Evolutionary conservation across 2,797 vertebrate genomes (phyloP), one percentile per base, ranked within the genome.

Genomic region (Meriones psammophilus): DNA sequence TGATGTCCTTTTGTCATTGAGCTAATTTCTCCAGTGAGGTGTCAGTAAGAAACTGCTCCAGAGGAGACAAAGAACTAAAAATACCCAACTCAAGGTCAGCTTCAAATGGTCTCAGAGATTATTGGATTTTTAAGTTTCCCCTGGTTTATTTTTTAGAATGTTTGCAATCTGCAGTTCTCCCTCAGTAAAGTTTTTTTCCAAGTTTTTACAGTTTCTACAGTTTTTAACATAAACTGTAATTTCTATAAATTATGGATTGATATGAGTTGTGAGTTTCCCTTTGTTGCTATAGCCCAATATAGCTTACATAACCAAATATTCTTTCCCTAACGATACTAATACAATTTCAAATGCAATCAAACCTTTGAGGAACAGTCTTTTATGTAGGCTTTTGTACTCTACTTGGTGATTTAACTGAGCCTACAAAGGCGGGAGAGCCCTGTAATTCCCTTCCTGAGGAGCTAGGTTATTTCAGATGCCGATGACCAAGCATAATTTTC

Each of bases 331-430:
- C 42, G 36, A 83, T 83, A 64, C 17, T 33, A 46, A 64, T 83
- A 42, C 15, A 64, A 83, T 83, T 83, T 83, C 60, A 42, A 42
- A 64, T 64, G 26, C 36, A 62, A 92, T 96, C 94, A 92, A 80
- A 42, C 4, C 60, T 92, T 77, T 71, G 20, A 71, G 3, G 14
- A n/a, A 30, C 15, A 26, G 64, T 77, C 30, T 87, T 92, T 54
- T 89, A 84, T 56, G 36, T 76, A 77, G n/a, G 76, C 22, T 78
- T 89, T 92, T 36, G 58, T 91, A 30, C 54, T 54, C 85, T 62
- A n/a, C 69, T 89, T 1, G 58, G 68, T 73, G 71, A 92, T 73
- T 58, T 81, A 88, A 79, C 54, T 74, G 6, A 68, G 28, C 74
- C 58, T 79, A 30, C 68, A 73, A 74, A 96, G 42, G 26, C 39